Percentiles rank a stretch among this genome's conserved stretches.
These are phyloP conservation scores for Aldrovandia affinis DNA, from an alignment of 2,797 vertebrate species.

Conservation along the genomic window DNA sequence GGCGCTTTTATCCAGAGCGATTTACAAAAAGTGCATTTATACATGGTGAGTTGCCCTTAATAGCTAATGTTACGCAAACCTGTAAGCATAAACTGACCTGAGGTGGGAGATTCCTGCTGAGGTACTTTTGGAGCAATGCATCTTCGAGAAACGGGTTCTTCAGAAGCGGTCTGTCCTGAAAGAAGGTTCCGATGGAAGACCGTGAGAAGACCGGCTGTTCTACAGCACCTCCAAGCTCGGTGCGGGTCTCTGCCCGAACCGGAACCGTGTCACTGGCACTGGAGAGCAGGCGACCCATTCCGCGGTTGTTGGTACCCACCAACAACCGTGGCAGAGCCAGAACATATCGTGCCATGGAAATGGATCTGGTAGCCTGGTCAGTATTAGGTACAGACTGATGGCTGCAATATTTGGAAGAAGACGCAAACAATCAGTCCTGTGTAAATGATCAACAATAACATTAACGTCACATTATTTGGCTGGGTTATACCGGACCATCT, in stretches of 20 bases:
- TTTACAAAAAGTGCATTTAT: too few species aligned
- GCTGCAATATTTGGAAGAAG: not conserved
- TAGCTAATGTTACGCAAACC: too few species aligned
- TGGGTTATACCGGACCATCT: too few species aligned
- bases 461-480: too few species aligned
- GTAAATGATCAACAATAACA: not conserved
- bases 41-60: too few species aligned
- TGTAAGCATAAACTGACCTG: conserved; percentile 63
- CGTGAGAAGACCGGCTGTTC: conserved; percentile 52
- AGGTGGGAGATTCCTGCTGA: conserved; percentile 72
- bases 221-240: conserved; percentile 48
- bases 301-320: not conserved
- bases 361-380: not conserved
- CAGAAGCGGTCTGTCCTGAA: conserved; percentile 71
- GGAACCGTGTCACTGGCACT: not conserved
- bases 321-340: not conserved
- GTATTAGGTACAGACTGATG: not conserved
- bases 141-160: conserved; percentile 80
- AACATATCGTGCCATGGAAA: conserved; percentile 7
- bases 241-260: conserved; percentile 35
- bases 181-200: conserved; percentile 67
- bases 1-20: too few species aligned
- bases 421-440: not conserved
- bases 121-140: conserved; percentile 74
- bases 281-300: not conserved